Evolutionary conservation across 2,113 vertebrate genomes (phyloP).

Genomic region (Apeltes quadracus): DNA sequence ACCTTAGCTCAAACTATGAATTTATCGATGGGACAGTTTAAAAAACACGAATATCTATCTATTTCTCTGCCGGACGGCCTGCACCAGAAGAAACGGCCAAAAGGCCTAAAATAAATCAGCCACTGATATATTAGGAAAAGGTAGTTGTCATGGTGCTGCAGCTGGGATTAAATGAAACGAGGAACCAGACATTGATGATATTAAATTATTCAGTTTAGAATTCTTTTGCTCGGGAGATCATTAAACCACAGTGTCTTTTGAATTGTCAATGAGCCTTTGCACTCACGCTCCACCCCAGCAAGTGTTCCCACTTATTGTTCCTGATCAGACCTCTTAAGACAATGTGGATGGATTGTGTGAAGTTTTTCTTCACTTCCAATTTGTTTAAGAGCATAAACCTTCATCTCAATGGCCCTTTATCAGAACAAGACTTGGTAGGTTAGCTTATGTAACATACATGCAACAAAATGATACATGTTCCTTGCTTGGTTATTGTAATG

Average conservation of each 20-base stretch:
- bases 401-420: background rate
- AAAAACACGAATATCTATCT: background rate
- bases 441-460: background rate
- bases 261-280: background rate
- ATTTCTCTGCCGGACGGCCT: background rate
- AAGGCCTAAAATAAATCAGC: constrained; percentile 9
- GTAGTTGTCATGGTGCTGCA: background rate
- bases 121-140: background rate
- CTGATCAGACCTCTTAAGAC: background rate
- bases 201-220: background rate
- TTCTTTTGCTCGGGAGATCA: constrained; percentile 1
- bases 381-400: background rate
- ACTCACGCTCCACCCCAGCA: background rate
- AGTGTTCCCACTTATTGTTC: background rate
- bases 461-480: background rate
- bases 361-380: background rate
- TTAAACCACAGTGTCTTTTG: background rate
- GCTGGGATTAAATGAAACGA: constrained; percentile 13
- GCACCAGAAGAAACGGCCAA: background rate
- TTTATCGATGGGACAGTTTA: constrained; percentile 12
- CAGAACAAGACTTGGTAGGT: background rate
- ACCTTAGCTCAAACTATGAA: constrained; percentile 1
- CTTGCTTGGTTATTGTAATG: background rate
- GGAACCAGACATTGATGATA: background rate
- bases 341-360: background rate